Base-by-base conservation (phyloP, 2,797 vertebrate species). In the Australoheros facetus region DNA sequence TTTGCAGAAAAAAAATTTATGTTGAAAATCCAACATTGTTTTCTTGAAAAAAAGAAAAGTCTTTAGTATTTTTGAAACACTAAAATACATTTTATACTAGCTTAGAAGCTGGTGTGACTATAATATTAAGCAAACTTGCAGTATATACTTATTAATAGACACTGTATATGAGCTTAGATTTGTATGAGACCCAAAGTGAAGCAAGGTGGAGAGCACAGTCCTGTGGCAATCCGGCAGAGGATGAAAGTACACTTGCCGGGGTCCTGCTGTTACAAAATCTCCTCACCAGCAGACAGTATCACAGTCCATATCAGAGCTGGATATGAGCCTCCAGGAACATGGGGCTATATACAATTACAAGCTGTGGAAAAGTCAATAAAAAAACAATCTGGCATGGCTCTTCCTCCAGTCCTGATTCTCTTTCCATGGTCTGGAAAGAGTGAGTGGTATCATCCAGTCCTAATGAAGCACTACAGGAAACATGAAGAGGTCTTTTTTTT, bases 301-400 rank as follows among this genome's bases (percentile, higher is more conserved):
- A 78, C 74, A 85, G 79, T 83, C 77, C 71, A 85, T 88, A 78
- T 88, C 79, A 80, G 60, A 78, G 84, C 78, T 83, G 58, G 81
- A 86, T 78, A 74, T 81, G 71, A 78, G 57, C 71, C 64, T 81
- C 73, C 77, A 77, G 86, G 76, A 87, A 85, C 84, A 86, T 71
- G 78, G 76, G 34, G 75, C 62, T 75, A 84, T 77, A 84, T 77
- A 81, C 72, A 82, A 90, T 85, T 83, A 91, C 75, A 82, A 87
- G 73, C 74, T 57, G 71, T 80, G 73, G 71, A 83, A 85, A 90
- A 89, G 87, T 88, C 82, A 87, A 89, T 85, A 84, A 86, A 84
- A 70, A 86, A 79, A 81, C 78, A 87, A 80, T 89, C 62, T 80
- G 71, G 13, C 79, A 82, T 75, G 77, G 80, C 83, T 82, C 51